Evolutionary conservation across 1,140 invertebrate genomes (phyloP), one percentile per base, ranked within the genome.

Genomic region (Halesus radiatus): DNA sequence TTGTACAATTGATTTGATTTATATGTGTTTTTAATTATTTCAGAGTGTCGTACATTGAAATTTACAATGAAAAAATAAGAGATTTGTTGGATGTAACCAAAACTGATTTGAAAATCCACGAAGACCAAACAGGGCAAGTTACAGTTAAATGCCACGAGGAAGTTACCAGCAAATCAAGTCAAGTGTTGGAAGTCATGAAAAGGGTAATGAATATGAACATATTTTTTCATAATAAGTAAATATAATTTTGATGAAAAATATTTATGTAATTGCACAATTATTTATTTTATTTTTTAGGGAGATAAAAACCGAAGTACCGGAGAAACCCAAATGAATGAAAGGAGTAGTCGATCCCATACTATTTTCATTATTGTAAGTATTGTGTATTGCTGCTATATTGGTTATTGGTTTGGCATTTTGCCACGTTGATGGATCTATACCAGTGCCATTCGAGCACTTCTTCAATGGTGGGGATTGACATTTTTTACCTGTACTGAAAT

Each of bases 1-100:
- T 10, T 45, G 10, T 45, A 45, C 8, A 13, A 45, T 45, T 13
- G 8, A 45, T 37, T 7, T 37, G 4, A 37, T 45, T 45, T 37
- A 45, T 45, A 45, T 45, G 1, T 45, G 1, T 66, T 23, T 66
- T 23, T 7, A 60, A 68, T 78, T 70, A 22, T 66, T 85, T 89
- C 85, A 94, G 95, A 84, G 92, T 95, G 50, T 94, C 94, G 0
- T 96, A 94, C 85, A 91, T 96, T 74, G 95, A 96, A 87, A 95
- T 96, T 70, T 96, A 95, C 82, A 96, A 96, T 88, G 95, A 97
- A 86, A 93, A 92, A 79, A 88, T 96, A 0, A 92, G 91, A 79
- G 95, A 97, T 86, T 87, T 96, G 0, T 85, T 96, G 0, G 88
- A 92, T 79, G 86, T 89, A 3, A 87, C 89, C 45, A 90, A 89